Evolutionary conservation across 1,140 invertebrate genomes (phyloP), one percentile per base, ranked within the genome.

Genomic region (Sminthurides bifidus): DNA sequence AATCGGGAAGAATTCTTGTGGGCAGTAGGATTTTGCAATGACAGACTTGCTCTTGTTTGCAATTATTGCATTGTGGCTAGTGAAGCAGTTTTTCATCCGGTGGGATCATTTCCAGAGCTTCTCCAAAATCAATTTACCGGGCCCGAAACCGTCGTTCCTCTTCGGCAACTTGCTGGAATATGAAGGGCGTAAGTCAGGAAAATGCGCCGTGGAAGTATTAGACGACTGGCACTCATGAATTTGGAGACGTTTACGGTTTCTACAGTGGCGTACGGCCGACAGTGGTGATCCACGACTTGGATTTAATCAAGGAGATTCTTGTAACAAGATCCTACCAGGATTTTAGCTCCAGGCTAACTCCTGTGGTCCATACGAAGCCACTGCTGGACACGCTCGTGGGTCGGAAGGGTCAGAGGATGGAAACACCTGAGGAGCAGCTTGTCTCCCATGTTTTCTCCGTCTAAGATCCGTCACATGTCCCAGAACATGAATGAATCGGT

Each of bases 391-490:
- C 71, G 0, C 12, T 73, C 5, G 67, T 68, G 12, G 67, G 62
- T 4, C 43, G 73, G 1, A 60, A 64, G 21, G 72, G 68, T 52
- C 61, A 67, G 14, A 52, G 69, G 17, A n/a, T 79, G 77, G 77
- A 75, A 76, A 56, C 68, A 74, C 19, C 70, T 77, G 3, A 61
- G 77, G 8, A 65, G 64, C 3, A 66, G 73, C 15, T 66, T 77
- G 24, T 73, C 74, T 33, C 75, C 76, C n/a, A 74, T 73, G 1
- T 78, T 78, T 60, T 75, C 73, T 33, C 66, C 71, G 10, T 54
- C 67, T 17, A 79, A 77, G 66, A 69, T 79, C 64, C 72, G 71
- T 63, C 68, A 65, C 15, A 69, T 75, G 69, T 58, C 58, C 19
- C 56, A 62, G 2, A 63, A 69, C 6, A 71, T 74, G 43, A 65